phyloP scores from a whole-genome alignment of 2,888 invertebrate species.

The Matsumyia berberina region DNA sequence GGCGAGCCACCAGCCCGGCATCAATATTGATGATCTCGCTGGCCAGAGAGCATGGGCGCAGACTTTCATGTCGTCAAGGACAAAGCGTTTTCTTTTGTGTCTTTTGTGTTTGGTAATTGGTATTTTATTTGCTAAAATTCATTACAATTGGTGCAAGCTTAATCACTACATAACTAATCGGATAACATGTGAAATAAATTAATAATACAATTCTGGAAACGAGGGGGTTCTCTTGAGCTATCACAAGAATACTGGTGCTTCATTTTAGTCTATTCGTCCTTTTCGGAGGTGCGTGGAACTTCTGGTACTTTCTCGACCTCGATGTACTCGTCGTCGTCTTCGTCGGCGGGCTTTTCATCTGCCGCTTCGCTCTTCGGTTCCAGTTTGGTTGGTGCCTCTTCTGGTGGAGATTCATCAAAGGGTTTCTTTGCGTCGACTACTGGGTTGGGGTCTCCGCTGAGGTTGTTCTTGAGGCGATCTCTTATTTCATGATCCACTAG shows the following conservation, averaged over 20 bases:
- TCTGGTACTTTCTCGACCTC: conserved; percentile 83
- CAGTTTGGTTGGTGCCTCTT: conserved; percentile 29
- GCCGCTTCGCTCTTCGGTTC: conserved; percentile 47
- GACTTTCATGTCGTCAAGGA: conserved; percentile 72
- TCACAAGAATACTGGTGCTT: conserved; percentile 75
- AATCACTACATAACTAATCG: conserved; percentile 72
- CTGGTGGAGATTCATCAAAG: conserved; percentile 20
- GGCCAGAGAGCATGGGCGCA: conserved; percentile 58
- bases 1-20: conserved; percentile 53
- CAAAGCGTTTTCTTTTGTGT: conserved; percentile 44
- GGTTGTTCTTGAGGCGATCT: conserved; percentile 53
- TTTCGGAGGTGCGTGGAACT: conserved; percentile 47
- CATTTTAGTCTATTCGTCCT: conserved; percentile 43
- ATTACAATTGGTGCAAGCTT: conserved; percentile 76
- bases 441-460: conserved; percentile 14
- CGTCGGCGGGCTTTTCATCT: conserved; percentile 47
- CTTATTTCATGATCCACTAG: conserved; percentile 86
- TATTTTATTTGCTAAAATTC: conserved; percentile 74
- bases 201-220: conserved; percentile 66
- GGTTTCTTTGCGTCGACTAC: conserved; percentile 52
- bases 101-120: conserved; percentile 68
- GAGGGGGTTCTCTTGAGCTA: conserved; percentile 71
- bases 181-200: conserved; percentile 73
- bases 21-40: conserved; percentile 72
- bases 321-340: conserved; percentile 83